phyloP scores from a whole-genome alignment of 1,140 invertebrate genomes.

The Sycophila sp. region DNA sequence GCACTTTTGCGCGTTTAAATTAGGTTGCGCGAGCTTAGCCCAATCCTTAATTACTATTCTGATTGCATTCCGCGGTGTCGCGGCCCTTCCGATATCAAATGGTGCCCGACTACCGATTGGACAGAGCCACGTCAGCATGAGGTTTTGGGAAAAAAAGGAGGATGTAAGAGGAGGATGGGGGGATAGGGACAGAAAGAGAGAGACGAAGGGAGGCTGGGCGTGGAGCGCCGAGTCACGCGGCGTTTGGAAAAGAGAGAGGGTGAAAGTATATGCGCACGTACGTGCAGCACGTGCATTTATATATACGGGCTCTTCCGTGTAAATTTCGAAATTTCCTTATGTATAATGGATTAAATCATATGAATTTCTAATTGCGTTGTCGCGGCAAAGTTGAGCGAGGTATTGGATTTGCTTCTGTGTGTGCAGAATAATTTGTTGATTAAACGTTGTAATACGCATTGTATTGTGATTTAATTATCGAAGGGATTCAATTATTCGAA shows the following conservation, averaged over 20 bases:
- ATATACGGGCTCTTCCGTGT: no score
- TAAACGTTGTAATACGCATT: no score
- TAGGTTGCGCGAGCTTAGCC: conserved; percentile 56
- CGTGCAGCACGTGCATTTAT: background rate
- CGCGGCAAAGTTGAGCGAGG: no score
- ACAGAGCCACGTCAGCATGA: conserved; percentile 27
- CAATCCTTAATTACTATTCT: conserved; percentile 61
- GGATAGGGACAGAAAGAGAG: conserved; percentile 45
- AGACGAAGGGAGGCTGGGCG: background rate
- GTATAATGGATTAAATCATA: no score
- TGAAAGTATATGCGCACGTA: background rate
- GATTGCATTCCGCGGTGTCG: conserved; percentile 49
- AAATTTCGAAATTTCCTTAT: no score
- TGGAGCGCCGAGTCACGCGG: background rate
- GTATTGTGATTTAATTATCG: no score
- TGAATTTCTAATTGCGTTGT: no score
- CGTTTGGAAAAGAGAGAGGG: background rate
- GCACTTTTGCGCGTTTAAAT: conserved; percentile 58
- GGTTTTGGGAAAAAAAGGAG: conserved; percentile 10
- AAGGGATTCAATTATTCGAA: no score
- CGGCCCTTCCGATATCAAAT: conserved; percentile 36
- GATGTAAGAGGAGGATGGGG: conserved; percentile 37
- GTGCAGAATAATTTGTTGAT: no score
- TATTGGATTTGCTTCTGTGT: no score
- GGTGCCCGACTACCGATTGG: conserved; percentile 34